phyloP scores from a whole-genome alignment of 2,888 invertebrate genomes.

The Isoperla grammatica region DNA sequence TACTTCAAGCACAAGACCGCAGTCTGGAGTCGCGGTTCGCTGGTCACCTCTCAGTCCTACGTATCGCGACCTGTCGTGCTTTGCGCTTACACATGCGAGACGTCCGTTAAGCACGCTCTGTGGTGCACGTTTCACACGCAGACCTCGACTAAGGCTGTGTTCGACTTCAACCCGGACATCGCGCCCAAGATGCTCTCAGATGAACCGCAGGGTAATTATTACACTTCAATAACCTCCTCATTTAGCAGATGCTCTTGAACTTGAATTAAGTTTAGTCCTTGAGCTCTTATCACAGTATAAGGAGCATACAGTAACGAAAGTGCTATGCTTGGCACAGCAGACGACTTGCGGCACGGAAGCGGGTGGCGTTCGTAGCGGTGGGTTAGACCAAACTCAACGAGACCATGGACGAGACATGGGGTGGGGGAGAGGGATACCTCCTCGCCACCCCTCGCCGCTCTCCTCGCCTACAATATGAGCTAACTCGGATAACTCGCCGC shows the following conservation, averaged over 20 bases:
- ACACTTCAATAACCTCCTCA: background rate
- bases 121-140: constrained; percentile 57
- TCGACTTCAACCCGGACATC: background rate
- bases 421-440: too few relatives aligned
- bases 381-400: too few relatives aligned
- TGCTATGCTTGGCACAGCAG: too few relatives aligned
- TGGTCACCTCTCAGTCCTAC: background rate
- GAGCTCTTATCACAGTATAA: too few relatives aligned
- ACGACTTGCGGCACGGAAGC: too few relatives aligned
- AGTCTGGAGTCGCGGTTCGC: constrained; percentile 57
- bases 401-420: too few relatives aligned
- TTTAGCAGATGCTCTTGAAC: background rate
- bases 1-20: constrained; percentile 81
- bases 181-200: constrained; percentile 3
- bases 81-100: constrained; percentile 73
- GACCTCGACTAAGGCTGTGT: constrained; percentile 24
- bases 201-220: constrained; percentile 23
- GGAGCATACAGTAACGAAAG: too few relatives aligned
- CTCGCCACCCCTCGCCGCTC: too few relatives aligned
- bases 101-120: constrained; percentile 73
- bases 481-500: too few relatives aligned
- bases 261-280: too few relatives aligned
- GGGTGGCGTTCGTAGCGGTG: too few relatives aligned
- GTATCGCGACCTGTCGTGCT: constrained; percentile 37
- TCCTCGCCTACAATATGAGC: too few relatives aligned